phyloP scores from a whole-genome alignment of 2,888 invertebrate genomes.

The Acanthosoma haemorrhoidale region DNA sequence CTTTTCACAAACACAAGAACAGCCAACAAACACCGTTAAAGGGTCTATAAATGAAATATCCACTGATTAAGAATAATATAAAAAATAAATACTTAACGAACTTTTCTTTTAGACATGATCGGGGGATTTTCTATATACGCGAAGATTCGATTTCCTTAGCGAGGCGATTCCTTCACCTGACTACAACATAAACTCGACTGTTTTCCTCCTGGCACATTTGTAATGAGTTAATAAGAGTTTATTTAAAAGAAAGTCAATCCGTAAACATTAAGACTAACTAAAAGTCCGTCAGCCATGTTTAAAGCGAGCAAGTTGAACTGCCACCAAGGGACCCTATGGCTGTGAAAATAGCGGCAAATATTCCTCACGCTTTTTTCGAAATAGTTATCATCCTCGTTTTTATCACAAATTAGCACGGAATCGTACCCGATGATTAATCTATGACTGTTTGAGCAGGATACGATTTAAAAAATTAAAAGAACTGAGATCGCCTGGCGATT shows the following conservation, averaged over 20 bases:
- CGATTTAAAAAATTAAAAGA: no score
- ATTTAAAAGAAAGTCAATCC: neutral
- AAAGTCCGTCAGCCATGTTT: slow-evolving; percentile 31
- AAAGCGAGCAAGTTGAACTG: slow-evolving; percentile 26
- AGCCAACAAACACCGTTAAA: no score
- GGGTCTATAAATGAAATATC: neutral
- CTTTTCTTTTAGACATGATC: slow-evolving; percentile 29
- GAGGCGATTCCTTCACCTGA: slow-evolving; percentile 18
- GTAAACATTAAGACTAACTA: slow-evolving; percentile 21
- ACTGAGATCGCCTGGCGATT: neutral
- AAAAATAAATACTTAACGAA: slow-evolving; percentile 22
- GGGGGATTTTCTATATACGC: neutral
- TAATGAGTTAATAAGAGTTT: neutral
- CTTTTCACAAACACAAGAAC: no score
- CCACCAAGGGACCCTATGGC: slow-evolving; percentile 4
- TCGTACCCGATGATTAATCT: neutral
- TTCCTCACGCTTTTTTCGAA: neutral
- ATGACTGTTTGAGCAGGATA: no score
- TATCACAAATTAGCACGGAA: neutral
- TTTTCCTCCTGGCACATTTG: neutral
- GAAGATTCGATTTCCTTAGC: neutral
- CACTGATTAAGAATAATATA: neutral
- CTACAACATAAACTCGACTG: neutral
- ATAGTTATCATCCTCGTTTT: neutral
- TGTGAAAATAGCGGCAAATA: slow-evolving; percentile 29